Conservation (phyloP, 2,797 vertebrate species). For the Cryptoblepharus egeriae region DNA sequence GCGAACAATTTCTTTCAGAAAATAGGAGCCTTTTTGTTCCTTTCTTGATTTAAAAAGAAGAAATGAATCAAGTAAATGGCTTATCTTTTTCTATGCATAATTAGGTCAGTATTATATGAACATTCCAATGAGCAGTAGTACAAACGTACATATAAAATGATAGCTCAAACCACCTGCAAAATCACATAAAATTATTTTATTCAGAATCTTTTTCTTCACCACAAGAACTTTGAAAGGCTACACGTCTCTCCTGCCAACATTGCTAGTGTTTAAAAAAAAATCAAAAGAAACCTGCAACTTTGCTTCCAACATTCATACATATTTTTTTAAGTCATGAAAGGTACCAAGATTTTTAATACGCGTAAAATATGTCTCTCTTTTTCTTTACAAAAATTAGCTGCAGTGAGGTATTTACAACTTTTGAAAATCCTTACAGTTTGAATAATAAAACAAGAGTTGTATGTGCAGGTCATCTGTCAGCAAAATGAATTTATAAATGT, state of each 20-base stretch:
- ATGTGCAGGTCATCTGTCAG: constrained; percentile 25
- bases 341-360: constrained; percentile 58
- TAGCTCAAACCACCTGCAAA: constrained; percentile 87
- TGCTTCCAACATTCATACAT: constrained; percentile 67
- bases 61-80: constrained; percentile 87
- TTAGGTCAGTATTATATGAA: constrained; percentile 88
- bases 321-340: constrained; percentile 69
- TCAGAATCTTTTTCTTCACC: constrained; percentile 81
- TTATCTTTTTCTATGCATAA: constrained; percentile 88
- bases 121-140: constrained; percentile 86
- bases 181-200: constrained; percentile 87
- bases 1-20: constrained; percentile 93
- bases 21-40: constrained; percentile 92
- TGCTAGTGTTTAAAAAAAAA: constrained; percentile 78
- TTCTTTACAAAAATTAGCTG: constrained; percentile 66
- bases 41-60: constrained; percentile 88
- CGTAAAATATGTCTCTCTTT: constrained; percentile 53
- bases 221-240: constrained; percentile 83
- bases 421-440: constrained; percentile 57
- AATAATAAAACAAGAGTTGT: constrained; percentile 33
- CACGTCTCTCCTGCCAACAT: constrained; percentile 77
- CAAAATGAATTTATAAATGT: constrained; percentile 13
- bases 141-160: constrained; percentile 87
- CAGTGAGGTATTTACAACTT: constrained; percentile 68
- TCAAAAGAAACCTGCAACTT: constrained; percentile 79